A percentile compares a stretch with the other conserved stretches of the same genome.
Conservation (phyloP, 2,888 invertebrate genomes). For the Parnassius apollo region DNA sequence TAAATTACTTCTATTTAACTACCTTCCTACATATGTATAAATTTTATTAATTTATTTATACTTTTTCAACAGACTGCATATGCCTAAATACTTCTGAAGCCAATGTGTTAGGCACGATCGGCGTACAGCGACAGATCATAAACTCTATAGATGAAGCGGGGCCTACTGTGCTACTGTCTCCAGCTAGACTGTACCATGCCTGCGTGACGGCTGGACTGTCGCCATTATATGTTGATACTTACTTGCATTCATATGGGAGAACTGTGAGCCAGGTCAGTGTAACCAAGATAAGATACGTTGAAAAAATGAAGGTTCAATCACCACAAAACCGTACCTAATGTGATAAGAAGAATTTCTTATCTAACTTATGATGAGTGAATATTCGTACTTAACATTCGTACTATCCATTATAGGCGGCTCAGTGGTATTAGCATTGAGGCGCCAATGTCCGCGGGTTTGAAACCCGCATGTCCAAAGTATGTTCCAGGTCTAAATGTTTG, state of each 20-base stretch:
- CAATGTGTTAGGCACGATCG: constrained; percentile 75
- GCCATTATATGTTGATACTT: constrained; percentile 77
- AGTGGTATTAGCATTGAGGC: too few relatives aligned
- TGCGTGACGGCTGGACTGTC: constrained; percentile 81
- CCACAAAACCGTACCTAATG: too few relatives aligned
- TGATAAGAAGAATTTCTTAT: too few relatives aligned
- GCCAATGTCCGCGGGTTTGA: too few relatives aligned
- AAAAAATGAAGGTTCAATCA: neutral
- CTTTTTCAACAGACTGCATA: constrained; percentile 67
- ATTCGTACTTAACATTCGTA: too few relatives aligned
- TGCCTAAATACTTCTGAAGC: constrained; percentile 78
- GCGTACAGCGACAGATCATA: constrained; percentile 83
- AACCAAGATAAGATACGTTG: neutral
- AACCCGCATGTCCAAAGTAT: too few relatives aligned
- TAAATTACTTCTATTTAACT: too few relatives aligned
- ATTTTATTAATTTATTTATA: too few relatives aligned
- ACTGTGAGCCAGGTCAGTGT: constrained; percentile 43
- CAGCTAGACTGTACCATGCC: constrained; percentile 79
- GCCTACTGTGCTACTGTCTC: constrained; percentile 82
- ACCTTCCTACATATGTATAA: too few relatives aligned
- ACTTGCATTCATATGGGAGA: constrained; percentile 28
- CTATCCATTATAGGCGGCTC: too few relatives aligned
- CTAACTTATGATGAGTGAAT: too few relatives aligned
- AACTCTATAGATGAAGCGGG: constrained; percentile 80
- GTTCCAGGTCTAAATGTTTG: too few relatives aligned